These are phyloP conservation scores for Zaprionus africanus DNA, from an alignment of 1,140 invertebrate species.

Conservation along the genomic window DNA sequence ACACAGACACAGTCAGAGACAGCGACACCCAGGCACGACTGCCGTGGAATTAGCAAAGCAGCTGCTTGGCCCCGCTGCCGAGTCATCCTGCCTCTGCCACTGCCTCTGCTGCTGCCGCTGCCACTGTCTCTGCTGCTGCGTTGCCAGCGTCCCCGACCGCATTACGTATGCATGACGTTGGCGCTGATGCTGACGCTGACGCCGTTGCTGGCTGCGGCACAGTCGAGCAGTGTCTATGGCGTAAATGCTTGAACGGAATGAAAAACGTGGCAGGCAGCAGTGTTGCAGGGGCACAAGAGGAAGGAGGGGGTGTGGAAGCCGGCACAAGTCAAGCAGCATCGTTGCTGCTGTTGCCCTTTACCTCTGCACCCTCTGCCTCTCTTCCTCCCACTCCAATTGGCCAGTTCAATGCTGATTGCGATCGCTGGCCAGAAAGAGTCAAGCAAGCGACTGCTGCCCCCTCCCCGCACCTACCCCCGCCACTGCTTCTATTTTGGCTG, in stretches of 20 bases:
- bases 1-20: constrained; percentile 18
- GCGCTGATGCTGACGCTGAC: constrained; percentile 40
- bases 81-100: background rate
- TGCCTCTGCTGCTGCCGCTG: constrained; percentile 18
- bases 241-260: constrained; percentile 69
- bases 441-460: constrained; percentile 20
- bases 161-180: constrained; percentile 80
- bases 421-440: constrained; percentile 52
- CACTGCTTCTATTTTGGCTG: background rate
- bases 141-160: constrained; percentile 65
- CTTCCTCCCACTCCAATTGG: constrained; percentile 21
- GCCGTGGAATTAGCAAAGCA: constrained; percentile 72
- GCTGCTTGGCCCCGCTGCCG: constrained; percentile 3
- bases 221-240: constrained; percentile 55
- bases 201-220: constrained; percentile 19
- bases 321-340: constrained; percentile 55
- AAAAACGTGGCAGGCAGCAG: constrained; percentile 34
- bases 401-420: constrained; percentile 78
- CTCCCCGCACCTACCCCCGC: background rate
- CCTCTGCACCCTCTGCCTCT: background rate
- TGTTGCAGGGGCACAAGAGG: constrained; percentile 5
- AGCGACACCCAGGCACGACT: constrained; percentile 43
- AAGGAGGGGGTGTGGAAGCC: background rate
- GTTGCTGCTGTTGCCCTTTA: background rate
- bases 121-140: constrained; percentile 42